Base-by-base conservation (phyloP, 2,888 invertebrate species). In the Agapostemon virescens region DNA sequence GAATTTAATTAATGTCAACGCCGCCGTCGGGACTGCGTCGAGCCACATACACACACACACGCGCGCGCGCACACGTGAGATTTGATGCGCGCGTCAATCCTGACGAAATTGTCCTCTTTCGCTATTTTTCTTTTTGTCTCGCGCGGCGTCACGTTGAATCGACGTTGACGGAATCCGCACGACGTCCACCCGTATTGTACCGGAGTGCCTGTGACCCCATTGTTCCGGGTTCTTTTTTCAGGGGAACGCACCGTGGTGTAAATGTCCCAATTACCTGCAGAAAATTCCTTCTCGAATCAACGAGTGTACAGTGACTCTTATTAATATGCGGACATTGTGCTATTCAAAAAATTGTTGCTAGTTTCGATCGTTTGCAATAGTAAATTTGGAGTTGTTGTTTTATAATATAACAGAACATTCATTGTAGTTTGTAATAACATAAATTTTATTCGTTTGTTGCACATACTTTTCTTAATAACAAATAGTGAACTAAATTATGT, bases 1-100 rank as follows among this genome's bases (percentile, higher is more conserved):
- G 83, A 63, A 75, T 82, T 82, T 80, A 84, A 84, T 84, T 82
- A 84, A 84, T 72, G 83, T 80, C 74, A 69, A 17, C 42, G 20
- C 33, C 2, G 33, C 20, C 30, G 15, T 17, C 36, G 55, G n/a
- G n/a, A 9, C 52, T 52, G 30, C 38, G 49, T 49, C 61, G 45
- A 26, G 30, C 15, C 61, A 23, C 63, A 69, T n/a, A n/a, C n/a
- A n/a, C n/a, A n/a, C n/a, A 15, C 63, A 20, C 76, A 30, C 36
- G 30, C 30, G 9, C n/a, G 11, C 49, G 11, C 49, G 11, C 45
- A 6, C 42, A 0, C 52, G 23, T 23, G 5, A 2, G 55, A 45
- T 26, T 45, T 11, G 30, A 17, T 42, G 69, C 70, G 61, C 42
- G 20, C 40, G 72, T 79, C 71, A 69, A n/a, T 33, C 5, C 52